Base-by-base conservation (phyloP, 2,113 vertebrate genomes). In the Hepsetus odoe region DNA sequence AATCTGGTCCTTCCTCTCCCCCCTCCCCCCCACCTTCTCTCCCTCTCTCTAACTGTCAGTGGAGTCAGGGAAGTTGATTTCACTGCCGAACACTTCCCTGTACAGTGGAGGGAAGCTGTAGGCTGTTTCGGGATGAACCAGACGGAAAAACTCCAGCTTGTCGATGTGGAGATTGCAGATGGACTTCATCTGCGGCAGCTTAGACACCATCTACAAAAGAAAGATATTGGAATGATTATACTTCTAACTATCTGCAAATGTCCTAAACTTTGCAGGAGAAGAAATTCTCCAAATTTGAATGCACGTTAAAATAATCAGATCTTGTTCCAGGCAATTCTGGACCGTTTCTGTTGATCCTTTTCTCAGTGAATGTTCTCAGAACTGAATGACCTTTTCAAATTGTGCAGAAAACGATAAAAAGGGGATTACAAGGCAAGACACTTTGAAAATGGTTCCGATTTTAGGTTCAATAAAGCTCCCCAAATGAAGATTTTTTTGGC, bases 111-210 rank as follows among this genome's bases (percentile, higher is more conserved):
- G 96, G 73, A 97, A 97, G 71, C 88, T 94, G 77, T 92, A 92
- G 4, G 94, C 95, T 0, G 94, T 97, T 79, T 97, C 94, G 0
- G 95, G 95, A 81, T 97, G 95, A 72, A 96, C 83, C 67, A 97
- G 91, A 0, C 92, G 94, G 90, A 97, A 96, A 88, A 96, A 96
- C 79, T 96, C 94, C 90, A 97, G 90, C 88, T 97, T 96, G 88
- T 96, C 95, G 72, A 95, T 92, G 90, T 97, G 96, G 62, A 97
- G 94, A 83, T 95, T 95, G 87, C 95, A 96, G 76, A 97, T 96
- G 5, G 95, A 95, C 89, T 95, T 96, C 95, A 97, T 94, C 67
- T 91, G 73, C 42, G 95, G 94, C 74, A 96, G 89, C 81, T 96
- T 97, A 68, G 96, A 94, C 76, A 95, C 91, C 92, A 97, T 95